Evolutionary conservation across 2,113 vertebrate genomes (phyloP), one percentile per base, ranked within the genome.

Genomic region (Periophthalmus modestus): DNA sequence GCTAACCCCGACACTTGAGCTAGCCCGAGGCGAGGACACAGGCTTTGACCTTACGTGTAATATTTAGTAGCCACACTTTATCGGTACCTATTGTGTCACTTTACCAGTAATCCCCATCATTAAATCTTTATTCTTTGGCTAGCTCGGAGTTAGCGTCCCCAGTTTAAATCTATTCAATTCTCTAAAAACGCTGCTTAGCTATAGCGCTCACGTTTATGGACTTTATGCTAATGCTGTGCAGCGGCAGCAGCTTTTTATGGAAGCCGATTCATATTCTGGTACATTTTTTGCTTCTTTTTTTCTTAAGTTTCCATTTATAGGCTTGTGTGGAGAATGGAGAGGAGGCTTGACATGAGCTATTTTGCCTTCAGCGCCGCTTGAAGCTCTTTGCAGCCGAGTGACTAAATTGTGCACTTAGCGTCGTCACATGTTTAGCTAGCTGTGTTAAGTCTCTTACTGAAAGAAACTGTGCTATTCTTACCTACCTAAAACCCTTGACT

Each of bases 331-430:
- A 73, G 69, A 68, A 68, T 74, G 52, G 54, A 75, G 71, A 71
- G 70, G 75, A 72, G 74, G 74, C 34, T 72, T 69, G 43, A 78
- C 36, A 50, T 72, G 48, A 81, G 75, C 19, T 77, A 81, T 58
- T 65, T 75, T 57, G 75, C 65, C 66, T 78, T 57, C 46, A 67
- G 57, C 6, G 34, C 63, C 43, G 61, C 82, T 75, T 43, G 58
- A 39, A 74, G 58, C 74, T 81, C 73, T 88, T 89, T 87, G 82
- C 85, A 91, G 83, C 84, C 88, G 66, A 59, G 68, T 93, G 86
- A 90, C 90, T 90, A 62, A 62, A 62, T 62, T 62, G 24, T 33
- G 59, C 59, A 62, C 59, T 62, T 62, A 18, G 5, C 59, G 28
- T 34, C 28, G 5, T 34, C 59, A 59, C 57, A 34, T 34, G 59